Conservation (phyloP, 2,113 vertebrate genomes). For the Microtus pennsylvanicus region DNA sequence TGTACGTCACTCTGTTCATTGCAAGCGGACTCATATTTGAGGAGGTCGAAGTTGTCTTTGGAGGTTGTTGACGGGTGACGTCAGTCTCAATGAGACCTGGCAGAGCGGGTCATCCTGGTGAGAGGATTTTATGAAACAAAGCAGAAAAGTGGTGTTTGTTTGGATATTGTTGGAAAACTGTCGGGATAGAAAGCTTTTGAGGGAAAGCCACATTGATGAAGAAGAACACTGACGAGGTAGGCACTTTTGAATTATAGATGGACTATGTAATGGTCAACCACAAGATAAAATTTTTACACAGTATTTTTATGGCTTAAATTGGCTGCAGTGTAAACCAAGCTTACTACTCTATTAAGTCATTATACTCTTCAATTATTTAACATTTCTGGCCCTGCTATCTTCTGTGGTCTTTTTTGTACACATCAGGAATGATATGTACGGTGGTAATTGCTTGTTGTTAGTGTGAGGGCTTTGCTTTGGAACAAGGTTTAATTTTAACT, state of each 20-base stretch:
- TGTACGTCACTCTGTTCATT: conserved; percentile 67
- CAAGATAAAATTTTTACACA: conserved; percentile 89
- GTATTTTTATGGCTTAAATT: conserved; percentile 89
- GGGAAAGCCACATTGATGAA: conserved; percentile 87
- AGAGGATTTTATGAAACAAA: conserved; percentile 63
- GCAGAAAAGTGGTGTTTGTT: conserved; percentile 77
- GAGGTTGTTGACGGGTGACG: conserved; percentile 41
- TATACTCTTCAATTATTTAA: conserved; percentile 89
- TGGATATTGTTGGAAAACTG: conserved; percentile 82
- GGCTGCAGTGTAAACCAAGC: conserved; percentile 88
- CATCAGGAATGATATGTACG: conserved; percentile 81
- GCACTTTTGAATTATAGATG: conserved; percentile 89
- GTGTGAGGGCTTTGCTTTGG: conserved; percentile 72
- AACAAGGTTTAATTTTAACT: conserved; percentile 82
- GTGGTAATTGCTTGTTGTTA: conserved; percentile 81
- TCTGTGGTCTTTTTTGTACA: conserved; percentile 79
- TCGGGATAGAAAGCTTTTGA: conserved; percentile 78
- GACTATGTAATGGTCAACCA: conserved; percentile 84
- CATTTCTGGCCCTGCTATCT: conserved; percentile 84
- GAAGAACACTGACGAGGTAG: conserved; percentile 87
- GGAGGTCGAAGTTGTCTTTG: conserved; percentile 32
- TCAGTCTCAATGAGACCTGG: conserved; percentile 51
- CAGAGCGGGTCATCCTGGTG: conserved; percentile 43
- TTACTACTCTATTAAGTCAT: conserved; percentile 87
- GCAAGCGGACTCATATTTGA: conserved; percentile 22